phyloP scores from a whole-genome alignment of 2,113 vertebrate genomes.

The Bettongia penicillata region DNA sequence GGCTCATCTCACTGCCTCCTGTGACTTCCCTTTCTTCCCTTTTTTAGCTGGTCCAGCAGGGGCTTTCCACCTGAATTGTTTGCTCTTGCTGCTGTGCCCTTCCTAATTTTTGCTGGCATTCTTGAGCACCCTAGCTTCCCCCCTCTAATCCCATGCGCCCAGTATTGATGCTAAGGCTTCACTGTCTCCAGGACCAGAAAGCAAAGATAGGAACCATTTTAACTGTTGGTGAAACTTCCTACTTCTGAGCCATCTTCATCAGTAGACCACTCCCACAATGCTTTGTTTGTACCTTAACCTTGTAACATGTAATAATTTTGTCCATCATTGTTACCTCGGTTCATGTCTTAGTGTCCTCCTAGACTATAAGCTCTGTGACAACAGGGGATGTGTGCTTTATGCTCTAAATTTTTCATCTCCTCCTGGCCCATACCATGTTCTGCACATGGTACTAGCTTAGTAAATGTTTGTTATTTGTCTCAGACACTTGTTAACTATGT shows the following conservation, averaged over 20 bases:
- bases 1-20: neutral
- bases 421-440: neutral
- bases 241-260: neutral
- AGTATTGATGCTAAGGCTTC: neutral
- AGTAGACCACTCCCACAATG: neutral
- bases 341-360: neutral
- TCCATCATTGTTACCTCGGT: neutral
- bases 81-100: neutral
- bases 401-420: neutral
- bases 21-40: neutral
- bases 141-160: neutral
- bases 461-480: neutral
- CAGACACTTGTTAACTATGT: neutral
- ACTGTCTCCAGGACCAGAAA: neutral
- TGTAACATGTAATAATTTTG: neutral
- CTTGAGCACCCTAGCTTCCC: neutral
- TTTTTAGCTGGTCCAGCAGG: neutral
- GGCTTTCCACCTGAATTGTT: neutral
- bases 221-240: neutral
- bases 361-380: neutral
- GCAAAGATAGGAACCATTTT: neutral
- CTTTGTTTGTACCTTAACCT: neutral
- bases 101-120: neutral
- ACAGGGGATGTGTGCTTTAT: neutral
- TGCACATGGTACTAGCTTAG: neutral